These are phyloP conservation scores for Phallusia fumigata DNA, from an alignment of 23 tunicate genomes.

Conservation along the genomic window DNA sequence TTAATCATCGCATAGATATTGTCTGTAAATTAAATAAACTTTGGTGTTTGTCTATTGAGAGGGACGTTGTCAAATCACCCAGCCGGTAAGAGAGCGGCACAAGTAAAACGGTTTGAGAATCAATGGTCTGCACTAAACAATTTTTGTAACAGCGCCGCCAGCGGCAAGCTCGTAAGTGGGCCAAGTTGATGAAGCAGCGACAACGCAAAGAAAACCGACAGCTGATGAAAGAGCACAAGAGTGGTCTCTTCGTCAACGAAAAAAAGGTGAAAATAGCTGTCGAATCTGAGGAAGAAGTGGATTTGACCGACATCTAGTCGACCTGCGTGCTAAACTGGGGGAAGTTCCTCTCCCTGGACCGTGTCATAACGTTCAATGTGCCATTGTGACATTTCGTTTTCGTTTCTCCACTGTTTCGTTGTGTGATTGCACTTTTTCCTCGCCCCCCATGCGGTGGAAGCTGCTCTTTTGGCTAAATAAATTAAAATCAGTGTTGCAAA, in stretches of 20 bases:
- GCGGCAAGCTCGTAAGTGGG: conserved; percentile 78
- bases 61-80: too few relatives aligned
- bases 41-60: too few relatives aligned
- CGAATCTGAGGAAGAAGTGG: conserved; percentile 48
- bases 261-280: conserved; percentile 52
- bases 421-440: neutral
- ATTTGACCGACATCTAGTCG: conserved; percentile 17
- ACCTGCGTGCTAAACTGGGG: too few relatives aligned
- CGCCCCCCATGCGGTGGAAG: neutral
- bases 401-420: conserved; percentile 1
- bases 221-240: conserved; percentile 62
- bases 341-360: too few relatives aligned
- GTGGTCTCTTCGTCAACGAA: conserved; percentile 76
- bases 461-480: neutral
- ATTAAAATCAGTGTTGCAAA: neutral
- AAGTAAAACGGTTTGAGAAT: too few relatives aligned
- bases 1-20: too few relatives aligned
- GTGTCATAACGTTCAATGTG: neutral
- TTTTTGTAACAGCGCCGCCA: conserved; percentile 55
- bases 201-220: conserved; percentile 83
- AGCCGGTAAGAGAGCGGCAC: too few relatives aligned
- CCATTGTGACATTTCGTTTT: conserved; percentile 1
- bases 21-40: too few relatives aligned
- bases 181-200: conserved; percentile 77
- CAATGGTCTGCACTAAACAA: too few relatives aligned